Evolutionary conservation across 2,113 vertebrate genomes (phyloP).

Genomic region (Tauraco erythrolophus): DNA sequence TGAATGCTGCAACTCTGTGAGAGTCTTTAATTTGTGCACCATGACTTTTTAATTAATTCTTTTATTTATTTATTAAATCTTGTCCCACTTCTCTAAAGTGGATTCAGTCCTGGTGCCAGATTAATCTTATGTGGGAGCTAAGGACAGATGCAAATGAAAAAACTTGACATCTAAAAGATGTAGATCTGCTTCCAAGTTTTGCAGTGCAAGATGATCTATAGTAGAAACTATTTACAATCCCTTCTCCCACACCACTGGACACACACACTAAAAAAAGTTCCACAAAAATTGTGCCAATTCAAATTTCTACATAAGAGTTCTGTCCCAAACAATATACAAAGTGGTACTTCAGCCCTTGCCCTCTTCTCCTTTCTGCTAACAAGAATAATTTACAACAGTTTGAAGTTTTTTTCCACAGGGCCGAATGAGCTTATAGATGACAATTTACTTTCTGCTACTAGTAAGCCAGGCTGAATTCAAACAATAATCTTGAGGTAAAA

Average conservation of each 20-base stretch:
- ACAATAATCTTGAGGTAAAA: not conserved
- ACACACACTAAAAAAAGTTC: not conserved
- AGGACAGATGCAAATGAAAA: not conserved
- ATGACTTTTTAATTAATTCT: not conserved
- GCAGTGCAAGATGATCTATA: not conserved
- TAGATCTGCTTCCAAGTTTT: not conserved
- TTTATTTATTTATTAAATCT: not conserved
- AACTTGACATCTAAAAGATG: not conserved
- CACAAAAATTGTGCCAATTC: not conserved
- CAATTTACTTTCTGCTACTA: not conserved
- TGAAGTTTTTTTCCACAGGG: not conserved
- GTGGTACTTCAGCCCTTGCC: not conserved
- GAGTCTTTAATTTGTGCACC: not conserved
- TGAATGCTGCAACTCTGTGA: not conserved
- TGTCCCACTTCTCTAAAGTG: not conserved
- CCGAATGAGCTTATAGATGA: not conserved
- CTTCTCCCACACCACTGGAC: not conserved
- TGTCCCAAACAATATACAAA: not conserved
- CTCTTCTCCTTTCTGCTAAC: not conserved
- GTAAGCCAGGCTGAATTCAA: not conserved
- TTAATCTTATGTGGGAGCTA: not conserved
- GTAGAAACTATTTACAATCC: slow-evolving; percentile 29
- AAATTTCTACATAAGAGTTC: not conserved
- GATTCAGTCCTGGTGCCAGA: not conserved
- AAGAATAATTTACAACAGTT: not conserved